Base-by-base conservation (phyloP, 2,888 invertebrate species). In the Drosophila meridionalis region DNA sequence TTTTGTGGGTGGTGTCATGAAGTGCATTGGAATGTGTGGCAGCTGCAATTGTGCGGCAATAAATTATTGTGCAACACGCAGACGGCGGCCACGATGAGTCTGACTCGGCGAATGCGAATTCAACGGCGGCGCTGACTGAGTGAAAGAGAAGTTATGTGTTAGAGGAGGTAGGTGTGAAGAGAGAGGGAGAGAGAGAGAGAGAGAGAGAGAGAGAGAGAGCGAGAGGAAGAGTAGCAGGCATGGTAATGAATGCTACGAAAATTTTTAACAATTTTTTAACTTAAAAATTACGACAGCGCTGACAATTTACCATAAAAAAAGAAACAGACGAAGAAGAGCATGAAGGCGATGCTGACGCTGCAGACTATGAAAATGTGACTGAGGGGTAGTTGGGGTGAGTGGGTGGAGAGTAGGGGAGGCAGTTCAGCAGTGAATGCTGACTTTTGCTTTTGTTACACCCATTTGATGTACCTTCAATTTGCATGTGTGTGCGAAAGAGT, bases 61-160 rank as follows among this genome's bases (percentile, higher is more conserved):
- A 89, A 90, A 91, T 89, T 91, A 91, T 89, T 90, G 81, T 82
- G 91, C 86, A 90, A 90, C 90, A 90, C 89, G 87, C 89, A 87
- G 89, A 87, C 70, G 77, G 71, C 64, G 64, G 73, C 70, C 38
- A 43, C 64, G 70, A 66, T 47, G 68, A 73, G 63, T 55, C 45
- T 28, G 58, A 56, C 53, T 64, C 36, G 38, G 52, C 53, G 69
- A 59, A 20, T 48, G 52, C 53, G 69, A 59, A 20, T 48, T 28
- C 38, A 63, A 47, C 47, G 48, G 61, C 47, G 52, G 45, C 65
- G 36, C 32, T 47, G 50, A 50, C 43, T 63, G 86, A 64, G 53
- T 73, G 76, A 65, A 28, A 9, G 53, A 26, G 38, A 26, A 52
- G n/a, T 28, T 14, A 47, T 8, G 5, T n/a, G 50, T 50, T 50